These are phyloP conservation scores for Danio aesculapii DNA, from an alignment of 2,797 vertebrate genomes.

Conservation along the genomic window DNA sequence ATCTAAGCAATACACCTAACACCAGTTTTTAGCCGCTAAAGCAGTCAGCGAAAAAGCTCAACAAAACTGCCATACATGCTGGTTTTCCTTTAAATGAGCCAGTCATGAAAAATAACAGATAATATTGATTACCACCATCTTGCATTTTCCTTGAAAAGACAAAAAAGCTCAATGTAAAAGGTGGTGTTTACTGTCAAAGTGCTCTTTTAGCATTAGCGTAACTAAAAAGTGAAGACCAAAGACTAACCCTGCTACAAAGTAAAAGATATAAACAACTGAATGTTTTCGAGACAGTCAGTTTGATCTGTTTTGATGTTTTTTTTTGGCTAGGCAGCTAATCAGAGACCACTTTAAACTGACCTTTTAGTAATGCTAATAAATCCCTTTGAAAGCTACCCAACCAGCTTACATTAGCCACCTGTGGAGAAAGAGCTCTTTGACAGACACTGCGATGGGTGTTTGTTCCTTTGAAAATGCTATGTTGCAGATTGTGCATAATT, in stretches of 20 bases:
- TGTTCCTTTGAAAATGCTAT: background rate
- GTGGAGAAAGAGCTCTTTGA: background rate
- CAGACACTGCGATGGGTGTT: slow-evolving; percentile 6
- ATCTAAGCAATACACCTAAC: slow-evolving; percentile 23
- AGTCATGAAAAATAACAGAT: background rate
- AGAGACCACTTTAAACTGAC: background rate
- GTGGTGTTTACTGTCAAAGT: background rate
- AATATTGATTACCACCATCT: background rate
- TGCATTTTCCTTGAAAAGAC: background rate
- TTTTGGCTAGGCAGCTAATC: background rate
- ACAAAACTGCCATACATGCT: background rate
- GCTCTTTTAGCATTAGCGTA: background rate
- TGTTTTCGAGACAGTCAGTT: no score
- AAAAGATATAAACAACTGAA: background rate
- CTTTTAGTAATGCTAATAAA: slow-evolving; percentile 14
- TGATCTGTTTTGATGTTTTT: no score
- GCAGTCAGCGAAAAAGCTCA: background rate
- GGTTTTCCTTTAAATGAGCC: background rate
- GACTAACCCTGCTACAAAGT: background rate
- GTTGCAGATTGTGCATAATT: slow-evolving; percentile 3
- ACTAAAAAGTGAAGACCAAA: slow-evolving; percentile 1
- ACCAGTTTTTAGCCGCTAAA: slow-evolving; percentile 6
- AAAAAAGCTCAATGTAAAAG: background rate
- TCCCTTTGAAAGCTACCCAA: slow-evolving; percentile 1
- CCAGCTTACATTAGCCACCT: slow-evolving; percentile 9